Evolutionary conservation across 2,888 invertebrate species (phyloP).

Genomic region (Drosophila basisetae): DNA sequence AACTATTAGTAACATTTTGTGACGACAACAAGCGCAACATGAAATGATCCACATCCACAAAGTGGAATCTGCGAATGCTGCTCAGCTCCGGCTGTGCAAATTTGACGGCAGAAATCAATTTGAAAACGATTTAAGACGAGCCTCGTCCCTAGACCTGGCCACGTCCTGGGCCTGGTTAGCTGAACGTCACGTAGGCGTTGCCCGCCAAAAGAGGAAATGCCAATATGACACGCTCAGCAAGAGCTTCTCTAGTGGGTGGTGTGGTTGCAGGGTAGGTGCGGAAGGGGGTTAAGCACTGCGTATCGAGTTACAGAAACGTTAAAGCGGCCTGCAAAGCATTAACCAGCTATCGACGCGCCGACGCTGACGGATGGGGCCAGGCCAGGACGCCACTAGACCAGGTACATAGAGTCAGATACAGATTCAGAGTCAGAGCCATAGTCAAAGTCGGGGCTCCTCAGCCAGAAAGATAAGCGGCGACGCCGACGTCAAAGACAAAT

Average conservation of each 20-base stretch:
- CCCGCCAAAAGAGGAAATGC: conserved; percentile 74
- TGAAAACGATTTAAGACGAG: conserved; percentile 78
- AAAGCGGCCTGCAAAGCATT: conserved; percentile 56
- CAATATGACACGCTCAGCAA: conserved; percentile 78
- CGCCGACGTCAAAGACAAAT: conserved; percentile 79
- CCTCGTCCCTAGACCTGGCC: conserved; percentile 14
- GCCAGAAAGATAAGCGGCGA: conserved; percentile 62
- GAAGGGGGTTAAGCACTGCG: conserved; percentile 33
- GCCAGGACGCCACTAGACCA: conserved; percentile 33
- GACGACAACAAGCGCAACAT: conserved; percentile 75
- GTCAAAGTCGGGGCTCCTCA: conserved; percentile 1
- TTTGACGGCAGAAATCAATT: conserved; percentile 80
- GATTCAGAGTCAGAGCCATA: conserved; percentile 3
- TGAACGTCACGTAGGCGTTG: conserved; percentile 68
- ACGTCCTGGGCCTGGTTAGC: conserved; percentile 4
- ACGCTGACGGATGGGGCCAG: conserved; percentile 73
- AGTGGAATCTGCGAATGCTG: conserved; percentile 8
- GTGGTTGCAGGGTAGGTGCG: conserved; percentile 2
- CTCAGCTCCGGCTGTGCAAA: conserved; percentile 65
- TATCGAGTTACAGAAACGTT: conserved; percentile 63
- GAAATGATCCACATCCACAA: conserved; percentile 58
- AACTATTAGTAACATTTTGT: conserved; percentile 79
- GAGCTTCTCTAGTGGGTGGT: conserved; percentile 28
- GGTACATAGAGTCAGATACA: conserved; percentile 9
- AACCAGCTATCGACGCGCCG: conserved; percentile 77